Evolutionary conservation across 92 coral and sea anemone species (phyloP).

Genomic region (Actinostola sp.): DNA sequence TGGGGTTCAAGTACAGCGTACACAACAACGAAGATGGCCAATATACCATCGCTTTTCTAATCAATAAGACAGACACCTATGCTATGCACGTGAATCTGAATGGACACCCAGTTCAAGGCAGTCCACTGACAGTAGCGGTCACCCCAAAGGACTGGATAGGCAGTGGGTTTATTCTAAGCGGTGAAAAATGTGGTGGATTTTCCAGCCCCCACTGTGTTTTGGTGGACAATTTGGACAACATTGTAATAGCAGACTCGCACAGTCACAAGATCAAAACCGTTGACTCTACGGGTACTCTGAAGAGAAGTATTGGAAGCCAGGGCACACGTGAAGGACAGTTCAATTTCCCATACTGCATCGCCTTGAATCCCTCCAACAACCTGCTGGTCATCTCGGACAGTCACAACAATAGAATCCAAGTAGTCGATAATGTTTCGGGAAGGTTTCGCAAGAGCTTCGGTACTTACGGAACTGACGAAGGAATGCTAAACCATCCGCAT

Average conservation of each 20-base stretch:
- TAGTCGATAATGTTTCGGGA: conserved; percentile 61
- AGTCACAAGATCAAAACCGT: conserved; percentile 67
- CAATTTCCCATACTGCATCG: conserved; percentile 77
- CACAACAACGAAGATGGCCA: conserved; percentile 68
- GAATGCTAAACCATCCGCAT: conserved; percentile 69
- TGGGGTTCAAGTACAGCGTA: conserved; percentile 61
- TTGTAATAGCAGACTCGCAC: conserved; percentile 76
- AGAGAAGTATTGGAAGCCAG: conserved; percentile 56
- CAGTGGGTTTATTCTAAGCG: conserved; percentile 57
- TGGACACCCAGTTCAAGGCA: conserved; percentile 57
- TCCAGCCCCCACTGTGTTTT: conserved; percentile 74
- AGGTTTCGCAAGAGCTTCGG: conserved; percentile 61
- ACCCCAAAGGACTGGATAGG: conserved; percentile 80
- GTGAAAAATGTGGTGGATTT: conserved; percentile 74
- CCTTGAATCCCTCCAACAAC: conserved; percentile 45
- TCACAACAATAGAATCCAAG: conserved; percentile 73
- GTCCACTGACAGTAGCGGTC: conserved; percentile 67
- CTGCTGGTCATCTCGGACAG: conserved; percentile 67
- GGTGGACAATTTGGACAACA: conserved; percentile 33
- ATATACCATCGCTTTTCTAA: conserved; percentile 64
- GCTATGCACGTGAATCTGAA: conserved; percentile 58
- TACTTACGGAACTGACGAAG: conserved; percentile 60
- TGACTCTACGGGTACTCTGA: conserved; percentile 44
- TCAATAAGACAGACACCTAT: conserved; percentile 65
- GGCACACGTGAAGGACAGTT: conserved; percentile 62